These are phyloP conservation scores for Ectemnius cavifrons DNA, from an alignment of 2,888 invertebrate genomes.

Conservation along the genomic window DNA sequence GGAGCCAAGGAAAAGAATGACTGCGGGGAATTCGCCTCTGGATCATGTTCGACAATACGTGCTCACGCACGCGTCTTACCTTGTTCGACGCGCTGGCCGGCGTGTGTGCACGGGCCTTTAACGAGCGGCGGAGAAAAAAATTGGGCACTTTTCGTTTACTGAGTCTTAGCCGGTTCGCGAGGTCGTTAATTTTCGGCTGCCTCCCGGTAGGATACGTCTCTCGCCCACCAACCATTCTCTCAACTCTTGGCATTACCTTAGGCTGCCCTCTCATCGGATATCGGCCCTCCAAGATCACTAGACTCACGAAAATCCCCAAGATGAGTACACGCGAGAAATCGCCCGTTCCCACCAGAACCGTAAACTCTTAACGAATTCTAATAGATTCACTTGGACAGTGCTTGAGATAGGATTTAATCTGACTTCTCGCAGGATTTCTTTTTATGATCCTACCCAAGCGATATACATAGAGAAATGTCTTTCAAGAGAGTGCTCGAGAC, in stretches of 20 bases:
- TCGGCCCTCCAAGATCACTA: conserved; percentile 31
- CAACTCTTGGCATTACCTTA: conserved; percentile 52
- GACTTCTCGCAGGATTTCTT: no score
- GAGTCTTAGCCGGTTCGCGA: conserved; percentile 64
- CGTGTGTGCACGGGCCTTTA: conserved; percentile 51
- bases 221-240: conserved; percentile 57
- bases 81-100: conserved; percentile 24
- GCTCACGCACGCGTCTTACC: conserved; percentile 33
- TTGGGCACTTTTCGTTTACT: conserved; percentile 66
- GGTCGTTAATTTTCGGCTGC: conserved; percentile 69
- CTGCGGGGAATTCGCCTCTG: conserved; percentile 42
- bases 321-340: conserved; percentile 12
- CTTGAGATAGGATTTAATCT: no score
- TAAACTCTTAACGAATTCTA: no score
- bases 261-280: conserved; percentile 17
- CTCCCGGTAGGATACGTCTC: conserved; percentile 57
- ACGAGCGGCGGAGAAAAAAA: conserved; percentile 57
- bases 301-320: conserved; percentile 28
- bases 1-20: conserved; percentile 19
- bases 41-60: conserved; percentile 28
- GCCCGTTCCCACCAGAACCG: neutral
- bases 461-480: no score
- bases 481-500: no score
- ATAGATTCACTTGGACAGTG: no score
- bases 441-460: no score